phyloP scores from a whole-genome alignment of 1,140 invertebrate species.

The Plutomurus gul region DNA sequence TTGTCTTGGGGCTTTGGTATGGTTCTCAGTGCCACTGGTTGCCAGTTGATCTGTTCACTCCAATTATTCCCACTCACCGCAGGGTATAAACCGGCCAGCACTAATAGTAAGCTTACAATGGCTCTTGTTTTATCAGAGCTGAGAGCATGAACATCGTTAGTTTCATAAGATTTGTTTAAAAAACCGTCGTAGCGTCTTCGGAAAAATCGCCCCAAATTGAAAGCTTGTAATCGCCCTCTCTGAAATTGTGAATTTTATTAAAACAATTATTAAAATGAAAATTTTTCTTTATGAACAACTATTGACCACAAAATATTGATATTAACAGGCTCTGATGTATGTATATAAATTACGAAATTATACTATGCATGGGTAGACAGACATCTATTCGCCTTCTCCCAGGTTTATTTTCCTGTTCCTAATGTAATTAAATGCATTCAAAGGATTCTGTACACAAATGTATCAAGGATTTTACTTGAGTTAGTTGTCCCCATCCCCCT shows the following conservation, averaged over 20 bases:
- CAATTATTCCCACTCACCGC: conserved; percentile 61
- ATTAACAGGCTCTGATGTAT: not conserved
- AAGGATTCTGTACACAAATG: not conserved
- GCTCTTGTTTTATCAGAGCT: conserved; percentile 63
- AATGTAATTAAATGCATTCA: no score
- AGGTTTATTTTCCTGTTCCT: no score
- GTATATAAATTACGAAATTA: no score
- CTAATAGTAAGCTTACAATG: conserved; percentile 77
- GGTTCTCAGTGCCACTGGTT: not conserved
- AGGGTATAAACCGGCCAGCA: conserved; percentile 81
- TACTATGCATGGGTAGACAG: no score
- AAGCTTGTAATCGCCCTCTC: conserved; percentile 66
- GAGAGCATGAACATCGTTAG: conserved; percentile 31
- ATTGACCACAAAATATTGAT: no score
- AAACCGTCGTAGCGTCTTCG: conserved; percentile 67
- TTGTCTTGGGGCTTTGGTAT: conserved; percentile 4
- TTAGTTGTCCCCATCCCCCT: conserved; percentile 76
- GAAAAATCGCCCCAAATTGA: conserved; percentile 66
- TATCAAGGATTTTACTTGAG: no score
- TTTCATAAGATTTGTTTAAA: conserved; percentile 59
- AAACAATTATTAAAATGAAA: not conserved
- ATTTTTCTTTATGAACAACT: no score
- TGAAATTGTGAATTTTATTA: not conserved
- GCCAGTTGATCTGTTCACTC: conserved; percentile 18
- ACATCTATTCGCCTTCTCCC: no score